Conservation (phyloP, 92 coral and sea anemone genomes). For the Plumapathes pennacea region DNA sequence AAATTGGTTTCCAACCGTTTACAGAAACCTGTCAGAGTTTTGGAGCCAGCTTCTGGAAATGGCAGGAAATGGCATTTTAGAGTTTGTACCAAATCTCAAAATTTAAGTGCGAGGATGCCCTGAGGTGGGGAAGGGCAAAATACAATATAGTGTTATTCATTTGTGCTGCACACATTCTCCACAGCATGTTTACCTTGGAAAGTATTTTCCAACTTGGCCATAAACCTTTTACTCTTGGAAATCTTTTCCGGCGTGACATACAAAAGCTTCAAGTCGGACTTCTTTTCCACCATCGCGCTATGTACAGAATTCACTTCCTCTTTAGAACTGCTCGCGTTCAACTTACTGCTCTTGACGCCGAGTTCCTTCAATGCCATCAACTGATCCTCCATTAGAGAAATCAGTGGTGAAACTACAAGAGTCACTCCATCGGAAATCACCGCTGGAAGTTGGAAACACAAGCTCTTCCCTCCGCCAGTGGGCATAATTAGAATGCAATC, state of each 20-base stretch:
- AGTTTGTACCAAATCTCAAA: too few relatives aligned
- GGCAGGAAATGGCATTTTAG: too few relatives aligned
- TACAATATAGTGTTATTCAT: too few relatives aligned
- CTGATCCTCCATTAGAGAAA: slow-evolving; percentile 93
- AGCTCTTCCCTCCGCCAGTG: slow-evolving; percentile 94
- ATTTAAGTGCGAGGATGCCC: too few relatives aligned
- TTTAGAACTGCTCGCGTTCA: slow-evolving; percentile 81
- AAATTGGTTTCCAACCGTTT: too few relatives aligned
- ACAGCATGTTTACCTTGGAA: slow-evolving; percentile 83
- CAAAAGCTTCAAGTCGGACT: slow-evolving; percentile 74
- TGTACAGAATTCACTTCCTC: slow-evolving; percentile 87
- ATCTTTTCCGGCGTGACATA: slow-evolving; percentile 99
- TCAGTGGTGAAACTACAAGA: slow-evolving; percentile 89
- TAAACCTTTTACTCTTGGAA: slow-evolving; percentile 91
- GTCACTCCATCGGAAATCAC: slow-evolving; percentile 81
- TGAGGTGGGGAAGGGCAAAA: too few relatives aligned
- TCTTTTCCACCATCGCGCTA: slow-evolving; percentile 68
- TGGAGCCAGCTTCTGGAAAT: too few relatives aligned
- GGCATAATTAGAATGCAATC: slow-evolving; percentile 97
- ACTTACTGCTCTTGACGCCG: slow-evolving; percentile 52
- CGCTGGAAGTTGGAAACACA: slow-evolving; percentile 92
- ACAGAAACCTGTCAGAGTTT: too few relatives aligned
- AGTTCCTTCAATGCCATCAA: slow-evolving; percentile 79
- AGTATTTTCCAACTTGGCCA: slow-evolving; percentile 91
- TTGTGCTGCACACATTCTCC: too few relatives aligned